Conservation (phyloP, 2,888 invertebrate genomes). For the Dolichomitus sp. region DNA sequence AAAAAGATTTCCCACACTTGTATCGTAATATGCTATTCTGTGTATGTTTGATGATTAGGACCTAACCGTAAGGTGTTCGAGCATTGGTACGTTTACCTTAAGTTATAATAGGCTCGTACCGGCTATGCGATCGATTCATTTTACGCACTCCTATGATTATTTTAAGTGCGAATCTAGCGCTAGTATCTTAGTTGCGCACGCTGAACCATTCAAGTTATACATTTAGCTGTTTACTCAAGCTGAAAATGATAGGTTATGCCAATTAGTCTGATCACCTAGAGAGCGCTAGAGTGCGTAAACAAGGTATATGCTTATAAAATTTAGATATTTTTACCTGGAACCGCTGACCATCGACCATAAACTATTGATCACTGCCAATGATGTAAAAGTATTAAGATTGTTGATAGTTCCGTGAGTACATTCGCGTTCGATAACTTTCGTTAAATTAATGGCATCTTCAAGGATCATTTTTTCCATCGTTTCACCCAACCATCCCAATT, state of each 20-base stretch:
- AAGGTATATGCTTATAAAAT: neutral
- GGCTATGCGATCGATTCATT: slow-evolving; percentile 3
- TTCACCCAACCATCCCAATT: slow-evolving; percentile 89
- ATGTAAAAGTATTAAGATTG: slow-evolving; percentile 86
- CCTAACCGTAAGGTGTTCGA: too few species aligned
- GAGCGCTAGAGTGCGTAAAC: too few species aligned
- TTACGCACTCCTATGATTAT: too few species aligned
- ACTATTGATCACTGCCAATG: slow-evolving; percentile 88
- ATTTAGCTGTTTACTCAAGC: neutral
- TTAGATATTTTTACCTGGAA: slow-evolving; percentile 84
- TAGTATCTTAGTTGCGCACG: too few species aligned
- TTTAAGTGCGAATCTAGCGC: too few species aligned
- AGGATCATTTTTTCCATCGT: slow-evolving; percentile 89
- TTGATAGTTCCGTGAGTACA: slow-evolving; percentile 84
- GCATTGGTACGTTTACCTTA: too few species aligned
- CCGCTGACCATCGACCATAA: slow-evolving; percentile 91
- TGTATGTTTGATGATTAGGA: too few species aligned
- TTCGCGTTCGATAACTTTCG: slow-evolving; percentile 86
- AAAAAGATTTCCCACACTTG: too few species aligned
- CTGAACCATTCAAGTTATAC: too few species aligned
- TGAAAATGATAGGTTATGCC: neutral
- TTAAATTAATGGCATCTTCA: slow-evolving; percentile 88
- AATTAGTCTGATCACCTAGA: too few species aligned
- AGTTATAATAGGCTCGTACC: too few species aligned
- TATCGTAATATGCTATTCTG: too few species aligned